Evolutionary conservation across 2,888 invertebrate genomes (phyloP).

Genomic region (Cataglyphis altisquamis): DNA sequence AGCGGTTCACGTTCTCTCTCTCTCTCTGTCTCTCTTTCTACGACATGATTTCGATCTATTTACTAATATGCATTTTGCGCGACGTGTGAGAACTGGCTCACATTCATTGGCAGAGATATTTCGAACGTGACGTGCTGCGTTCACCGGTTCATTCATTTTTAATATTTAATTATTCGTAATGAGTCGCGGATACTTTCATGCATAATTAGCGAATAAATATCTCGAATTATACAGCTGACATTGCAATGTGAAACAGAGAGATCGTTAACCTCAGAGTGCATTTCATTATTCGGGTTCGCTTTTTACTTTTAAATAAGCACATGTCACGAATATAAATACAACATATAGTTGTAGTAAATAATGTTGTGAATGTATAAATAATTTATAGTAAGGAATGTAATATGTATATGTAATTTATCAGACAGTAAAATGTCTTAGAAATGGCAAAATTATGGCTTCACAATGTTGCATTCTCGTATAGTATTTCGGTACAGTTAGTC

Average conservation of each 20-base stretch:
- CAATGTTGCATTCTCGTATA: background rate
- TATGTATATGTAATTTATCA: background rate
- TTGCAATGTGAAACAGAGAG: conserved; percentile 18
- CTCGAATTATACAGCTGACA: conserved; percentile 18
- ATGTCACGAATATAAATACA: background rate
- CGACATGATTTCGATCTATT: conserved; percentile 58
- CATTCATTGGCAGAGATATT: background rate
- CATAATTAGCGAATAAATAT: conserved; percentile 42
- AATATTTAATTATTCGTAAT: conserved; percentile 45
- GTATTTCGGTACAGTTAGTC: conserved; percentile 5
- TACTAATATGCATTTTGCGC: conserved; percentile 37
- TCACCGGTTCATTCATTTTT: conserved; percentile 24
- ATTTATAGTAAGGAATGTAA: background rate
- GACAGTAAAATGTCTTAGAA: background rate
- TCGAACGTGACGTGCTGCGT: background rate
- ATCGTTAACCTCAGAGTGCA: conserved; percentile 10
- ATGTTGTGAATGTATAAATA: background rate
- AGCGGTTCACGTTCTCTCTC: conserved; percentile 15
- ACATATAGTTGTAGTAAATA: background rate
- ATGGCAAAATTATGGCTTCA: background rate
- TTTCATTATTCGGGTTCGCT: background rate
- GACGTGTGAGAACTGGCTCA: conserved; percentile 22
- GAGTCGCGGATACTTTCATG: conserved; percentile 12
- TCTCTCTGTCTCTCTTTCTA: conserved; percentile 1
- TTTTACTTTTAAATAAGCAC: conserved; percentile 45